Conservation (phyloP, 2,113 vertebrate species). For the Dermatemys mawii region DNA sequence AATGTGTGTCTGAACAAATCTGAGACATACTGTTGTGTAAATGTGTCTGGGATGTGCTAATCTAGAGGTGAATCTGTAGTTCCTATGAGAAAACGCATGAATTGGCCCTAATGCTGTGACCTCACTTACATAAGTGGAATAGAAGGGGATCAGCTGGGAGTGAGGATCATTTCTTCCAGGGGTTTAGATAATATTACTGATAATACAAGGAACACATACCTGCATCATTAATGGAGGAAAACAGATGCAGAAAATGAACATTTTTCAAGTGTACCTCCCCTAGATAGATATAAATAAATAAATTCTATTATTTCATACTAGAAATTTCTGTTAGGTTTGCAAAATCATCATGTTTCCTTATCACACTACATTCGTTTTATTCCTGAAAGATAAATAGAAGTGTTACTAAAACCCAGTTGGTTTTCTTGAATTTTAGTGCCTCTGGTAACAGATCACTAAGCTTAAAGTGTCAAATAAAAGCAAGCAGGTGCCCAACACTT, state of each 20-base stretch:
- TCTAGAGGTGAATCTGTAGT: background rate
- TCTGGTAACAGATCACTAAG: background rate
- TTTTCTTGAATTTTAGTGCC: background rate
- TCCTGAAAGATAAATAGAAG: background rate
- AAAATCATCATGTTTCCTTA: background rate
- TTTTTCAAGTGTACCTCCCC: background rate
- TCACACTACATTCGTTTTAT: background rate
- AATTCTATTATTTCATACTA: rapidly evolving
- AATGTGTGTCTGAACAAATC: background rate
- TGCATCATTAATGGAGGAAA: background rate
- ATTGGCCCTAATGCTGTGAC: background rate
- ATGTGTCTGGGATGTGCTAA: background rate
- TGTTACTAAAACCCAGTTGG: background rate
- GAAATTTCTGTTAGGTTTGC: background rate
- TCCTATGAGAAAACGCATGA: background rate
- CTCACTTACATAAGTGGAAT: background rate
- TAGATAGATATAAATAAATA: background rate
- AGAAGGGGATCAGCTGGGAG: background rate
- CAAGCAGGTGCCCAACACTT: background rate
- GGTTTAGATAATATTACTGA: background rate
- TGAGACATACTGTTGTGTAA: background rate
- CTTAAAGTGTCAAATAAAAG: background rate
- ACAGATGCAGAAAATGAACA: background rate
- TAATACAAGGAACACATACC: background rate
- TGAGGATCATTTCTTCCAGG: background rate